Evolutionary conservation across 2,797 vertebrate genomes (phyloP).

Genomic region (Spea hammondii): DNA sequence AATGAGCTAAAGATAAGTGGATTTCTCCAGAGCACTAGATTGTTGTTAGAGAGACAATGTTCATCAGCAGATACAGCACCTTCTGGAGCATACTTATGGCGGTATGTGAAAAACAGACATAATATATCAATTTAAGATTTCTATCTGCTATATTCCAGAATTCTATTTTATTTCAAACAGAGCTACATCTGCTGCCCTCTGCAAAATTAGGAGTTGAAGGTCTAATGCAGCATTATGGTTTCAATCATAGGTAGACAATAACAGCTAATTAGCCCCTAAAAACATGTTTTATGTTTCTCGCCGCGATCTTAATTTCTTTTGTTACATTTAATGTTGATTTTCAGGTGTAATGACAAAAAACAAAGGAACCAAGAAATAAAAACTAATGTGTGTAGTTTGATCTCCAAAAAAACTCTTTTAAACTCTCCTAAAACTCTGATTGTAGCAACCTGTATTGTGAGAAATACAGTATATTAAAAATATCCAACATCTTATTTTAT

Average conservation of each 20-base stretch:
- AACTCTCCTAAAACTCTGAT: background rate
- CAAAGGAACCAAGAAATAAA: background rate
- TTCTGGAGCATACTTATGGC: constrained; percentile 28
- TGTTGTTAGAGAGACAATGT: constrained; percentile 38
- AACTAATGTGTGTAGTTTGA: background rate
- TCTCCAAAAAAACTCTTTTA: background rate
- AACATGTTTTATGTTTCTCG: constrained; percentile 20
- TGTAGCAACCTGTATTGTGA: background rate
- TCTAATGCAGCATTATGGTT: constrained; percentile 38
- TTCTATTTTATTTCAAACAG: constrained; percentile 33
- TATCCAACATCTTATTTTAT: no score
- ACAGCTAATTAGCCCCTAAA: constrained; percentile 15
- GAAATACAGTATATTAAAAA: no score
- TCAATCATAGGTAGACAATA: constrained; percentile 34
- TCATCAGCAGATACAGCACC: constrained; percentile 27
- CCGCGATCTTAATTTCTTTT: background rate
- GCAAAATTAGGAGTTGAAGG: constrained; percentile 20
- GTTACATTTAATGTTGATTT: background rate
- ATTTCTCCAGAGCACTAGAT: constrained; percentile 25
- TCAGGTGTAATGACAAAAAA: background rate
- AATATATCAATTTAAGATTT: no score
- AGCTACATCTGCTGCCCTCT: constrained; percentile 31
- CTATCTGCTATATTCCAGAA: constrained; percentile 15
- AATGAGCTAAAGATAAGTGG: constrained; percentile 44
- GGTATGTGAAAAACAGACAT: constrained; percentile 5